Evolutionary conservation across 2,797 vertebrate genomes (phyloP), one percentile per base, ranked within the genome.

Genomic region (Sebastes goodei): DNA sequence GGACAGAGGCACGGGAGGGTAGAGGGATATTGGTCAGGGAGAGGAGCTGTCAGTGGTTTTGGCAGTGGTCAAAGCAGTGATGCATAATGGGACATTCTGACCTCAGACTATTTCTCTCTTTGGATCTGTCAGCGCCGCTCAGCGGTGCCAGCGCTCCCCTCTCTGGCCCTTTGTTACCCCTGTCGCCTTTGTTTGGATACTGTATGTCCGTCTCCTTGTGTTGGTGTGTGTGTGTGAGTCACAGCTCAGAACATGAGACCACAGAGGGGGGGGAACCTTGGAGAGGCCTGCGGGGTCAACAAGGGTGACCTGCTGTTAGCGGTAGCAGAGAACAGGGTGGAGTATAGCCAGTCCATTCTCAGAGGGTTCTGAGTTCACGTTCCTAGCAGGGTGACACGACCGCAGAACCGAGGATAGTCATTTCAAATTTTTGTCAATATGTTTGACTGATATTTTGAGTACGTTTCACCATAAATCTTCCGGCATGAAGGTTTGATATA

Each of bases 11-110:
- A 52, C 30, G 65, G 52, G 64, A 80, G 66, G 46, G 49, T 60
- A 17, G 52, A 67, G 53, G 59, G 66, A 64, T 63, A 27, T 35
- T 77, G 70, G 69, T 78, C 56, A 76, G 74, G 62, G 80, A 81
- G 82, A 79, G 69, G 86, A 84, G 74, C 61, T 91, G 82, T 90
- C 86, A 87, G 75, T 80, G 78, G 82, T 83, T 91, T 92, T 93
- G 89, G 90, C 92, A 76, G 65, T 11, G 38, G 33, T 78, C 55
- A 74, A 35, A 73, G 74, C 38, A 76, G 74, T 91, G 85, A 91
- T 85, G 81, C 74, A 87, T 81, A 53, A 64, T 67, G 82, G 86
- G 81, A 85, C 83, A 80, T 82, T 90, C 72, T 91, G 91, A 90
- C 85, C 87, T 90, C 85, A 89, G 85, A 60, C 74, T 86, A 8